Evolutionary conservation across 2,113 vertebrate species (phyloP), one percentile per base, ranked within the genome.

Genomic region (Protobothrops flavoviridis): DNA sequence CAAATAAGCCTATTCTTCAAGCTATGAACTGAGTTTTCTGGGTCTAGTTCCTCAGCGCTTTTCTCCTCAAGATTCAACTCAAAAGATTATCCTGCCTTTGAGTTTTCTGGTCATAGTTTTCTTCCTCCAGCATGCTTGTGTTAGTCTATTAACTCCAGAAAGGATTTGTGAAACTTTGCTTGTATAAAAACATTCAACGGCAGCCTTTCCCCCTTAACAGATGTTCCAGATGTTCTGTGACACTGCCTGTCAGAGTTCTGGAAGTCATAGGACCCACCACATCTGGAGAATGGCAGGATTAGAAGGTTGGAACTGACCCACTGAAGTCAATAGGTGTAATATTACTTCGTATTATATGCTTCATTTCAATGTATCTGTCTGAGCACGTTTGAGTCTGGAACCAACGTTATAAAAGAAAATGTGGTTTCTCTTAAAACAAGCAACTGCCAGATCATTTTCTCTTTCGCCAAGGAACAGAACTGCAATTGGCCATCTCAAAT

Each of bases 1-100:
- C 87, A 86, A 86, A 91, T 48, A 85, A 59, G 87, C 45, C 90
- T 64, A 48, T 85, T 94, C 87, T 26, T 43, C 69, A 85, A 48
- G 90, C 56, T 43, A 94, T 89, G 93, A 89, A 85, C 89, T 91
- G 89, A 85, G 61, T 59, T 91, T 89, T 91, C 86, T 89, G 91
- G 93, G 24, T 13, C 52, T 24, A 23, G 13, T 45, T 45, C 64
- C 53, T 85, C 52, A 17, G 64, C 90, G 23, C 1, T 87, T 23
- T 48, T 85, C 88, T 33, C 23, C 52, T 86, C 55, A 81, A 21
- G 61, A 24, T 29, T 91, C 64, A 9, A 86, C 87, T 59, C 53
- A 89, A 61, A 91, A 85, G 15, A 85, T 43, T 11, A n/a, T 89
- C 69, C 87, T 90, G 53, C 50, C 55, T 86, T 89, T 24, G 9